Base-by-base conservation (phyloP, 2,888 invertebrate genomes). In the Adineta ricciae region DNA sequence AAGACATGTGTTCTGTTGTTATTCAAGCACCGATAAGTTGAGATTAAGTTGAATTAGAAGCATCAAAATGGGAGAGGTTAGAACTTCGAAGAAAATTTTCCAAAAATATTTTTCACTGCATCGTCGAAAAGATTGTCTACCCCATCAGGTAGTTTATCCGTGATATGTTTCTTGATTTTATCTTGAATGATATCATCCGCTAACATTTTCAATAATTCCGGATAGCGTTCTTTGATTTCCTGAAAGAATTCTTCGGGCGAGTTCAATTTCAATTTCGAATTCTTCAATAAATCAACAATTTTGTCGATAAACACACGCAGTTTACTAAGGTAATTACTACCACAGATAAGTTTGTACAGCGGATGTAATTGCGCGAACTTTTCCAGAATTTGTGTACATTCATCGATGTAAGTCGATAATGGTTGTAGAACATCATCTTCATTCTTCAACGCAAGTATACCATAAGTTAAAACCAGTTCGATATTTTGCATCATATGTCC, bases 351-450 rank as follows among this genome's bases (percentile, higher is more conserved):
- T 82, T 85, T 85, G 41, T 85, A 85, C 21, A 85, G 36, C 49
- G 85, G 85, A 84, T 85, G 85, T 54, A 85, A 64, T 27, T 36
- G 9, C 21, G 78, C 27, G 82, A 50, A 85, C 32, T 83, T 85
- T 41, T 85, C 85, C 32, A 85, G 24, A 36, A 85, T 85, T 84
- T 83, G 21, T 21, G 85, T 85, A 54, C 84, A 84, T 36, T 85
- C 85, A 32, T 85, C 85, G 7, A 85, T 54, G 56, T 82, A 19
- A 64, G 73, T 83, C 49, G 73, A 56, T 49, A 85, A 49, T 24
- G 85, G 85, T 27, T 84, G 83, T 46, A 85, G 49, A 52, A 85
- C 73, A 52, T 85, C 84, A 84, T 85, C 85, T 84, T 85, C 85
- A 54, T 85, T 85, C 52, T 85, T 85, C 11, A 85, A 85, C 9